phyloP scores from a whole-genome alignment of 23 tunicate species.

The Trididemnum nubilum region DNA sequence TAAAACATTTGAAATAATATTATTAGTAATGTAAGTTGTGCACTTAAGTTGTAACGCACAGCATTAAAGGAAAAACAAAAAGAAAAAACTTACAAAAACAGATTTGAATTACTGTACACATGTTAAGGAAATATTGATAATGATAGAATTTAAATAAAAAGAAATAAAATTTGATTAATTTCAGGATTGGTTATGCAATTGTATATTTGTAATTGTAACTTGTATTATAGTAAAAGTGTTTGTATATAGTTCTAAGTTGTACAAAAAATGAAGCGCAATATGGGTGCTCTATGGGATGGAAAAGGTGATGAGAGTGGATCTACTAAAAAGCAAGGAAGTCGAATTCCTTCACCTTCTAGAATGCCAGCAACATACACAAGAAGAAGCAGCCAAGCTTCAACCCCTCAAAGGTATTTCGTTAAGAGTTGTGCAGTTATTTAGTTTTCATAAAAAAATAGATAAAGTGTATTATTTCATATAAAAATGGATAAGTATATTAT shows the following conservation, averaged over 20 bases:
- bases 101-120: no score
- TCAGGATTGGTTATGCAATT: not conserved
- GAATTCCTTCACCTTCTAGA: slow-evolving; percentile 84
- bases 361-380: slow-evolving; percentile 25
- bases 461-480: not conserved
- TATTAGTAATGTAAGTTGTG: no score
- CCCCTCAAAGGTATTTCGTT: slow-evolving; percentile 60
- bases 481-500: no score
- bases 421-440: not conserved
- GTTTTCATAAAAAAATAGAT: not conserved
- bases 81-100: no score
- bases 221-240: no score
- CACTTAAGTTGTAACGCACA: no score
- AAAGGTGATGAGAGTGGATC: not conserved
- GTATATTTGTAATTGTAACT: not conserved
- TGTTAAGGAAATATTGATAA: no score
- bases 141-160: no score
- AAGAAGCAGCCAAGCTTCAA: slow-evolving; percentile 54
- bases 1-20: no score
- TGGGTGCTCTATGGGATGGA: not conserved
- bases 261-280: not conserved
- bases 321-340: not conserved
- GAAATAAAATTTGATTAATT: no score
- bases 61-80: no score
- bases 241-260: not conserved